These are phyloP conservation scores for Brachypodius melanocephalos DNA, from an alignment of 2,113 vertebrate genomes.

Conservation along the genomic window DNA sequence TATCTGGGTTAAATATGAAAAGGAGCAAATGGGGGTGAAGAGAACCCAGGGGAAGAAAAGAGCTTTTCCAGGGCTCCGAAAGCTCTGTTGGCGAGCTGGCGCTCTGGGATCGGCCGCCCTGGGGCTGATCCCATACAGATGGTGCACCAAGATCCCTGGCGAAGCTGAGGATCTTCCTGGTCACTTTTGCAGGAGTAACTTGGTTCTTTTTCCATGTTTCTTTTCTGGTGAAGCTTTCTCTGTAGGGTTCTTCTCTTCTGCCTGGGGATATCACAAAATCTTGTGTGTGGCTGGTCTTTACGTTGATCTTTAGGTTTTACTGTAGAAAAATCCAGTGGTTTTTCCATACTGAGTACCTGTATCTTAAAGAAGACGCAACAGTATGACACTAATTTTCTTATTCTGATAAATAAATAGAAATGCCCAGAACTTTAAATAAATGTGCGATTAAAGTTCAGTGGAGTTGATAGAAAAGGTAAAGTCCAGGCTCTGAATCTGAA, in stretches of 20 bases:
- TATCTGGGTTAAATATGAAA: conserved; percentile 2
- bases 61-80: rapidly evolving
- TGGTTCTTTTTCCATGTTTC: background rate
- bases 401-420: background rate
- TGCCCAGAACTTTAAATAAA: background rate
- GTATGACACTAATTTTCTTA: background rate
- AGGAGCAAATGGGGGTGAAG: background rate
- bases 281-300: background rate
- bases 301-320: background rate
- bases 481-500: background rate
- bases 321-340: background rate
- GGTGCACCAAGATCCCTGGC: background rate
- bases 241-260: background rate
- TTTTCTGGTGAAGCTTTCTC: background rate
- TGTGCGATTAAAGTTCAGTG: background rate
- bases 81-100: rapidly evolving
- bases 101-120: rapidly evolving
- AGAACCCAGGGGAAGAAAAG: background rate
- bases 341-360: rapidly evolving
- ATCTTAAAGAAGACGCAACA: background rate
- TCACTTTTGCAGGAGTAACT: background rate
- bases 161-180: background rate
- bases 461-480: background rate
- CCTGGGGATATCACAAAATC: background rate
- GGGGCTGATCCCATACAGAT: background rate